Percentiles rank a stretch among this genome's conserved stretches.
These are phyloP conservation scores for Xenopus tropicalis DNA, from an alignment of 2,113 vertebrate genomes.

Conservation along the genomic window DNA sequence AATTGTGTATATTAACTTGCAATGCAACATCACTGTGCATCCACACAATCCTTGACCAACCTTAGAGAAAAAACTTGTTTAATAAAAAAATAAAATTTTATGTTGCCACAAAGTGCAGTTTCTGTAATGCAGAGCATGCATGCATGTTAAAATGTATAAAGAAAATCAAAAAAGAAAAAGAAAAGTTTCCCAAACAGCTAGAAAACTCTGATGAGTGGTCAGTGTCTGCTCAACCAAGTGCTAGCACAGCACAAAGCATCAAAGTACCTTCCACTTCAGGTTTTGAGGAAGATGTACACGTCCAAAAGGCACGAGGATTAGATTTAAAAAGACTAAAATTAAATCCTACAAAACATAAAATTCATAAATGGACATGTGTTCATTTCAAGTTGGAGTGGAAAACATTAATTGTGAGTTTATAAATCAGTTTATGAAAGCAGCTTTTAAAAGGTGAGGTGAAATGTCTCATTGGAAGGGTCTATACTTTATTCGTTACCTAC, in stretches of 20 bases:
- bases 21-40: too few species aligned
- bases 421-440: too few species aligned
- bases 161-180: not conserved
- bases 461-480: too few species aligned
- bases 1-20: too few species aligned
- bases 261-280: slow-evolving; percentile 90
- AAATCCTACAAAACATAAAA: slow-evolving; percentile 88
- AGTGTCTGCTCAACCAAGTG: slow-evolving; percentile 63
- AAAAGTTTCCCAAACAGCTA: slow-evolving; percentile 60
- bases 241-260: slow-evolving; percentile 63
- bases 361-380: slow-evolving; percentile 52
- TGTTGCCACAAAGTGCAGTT: slow-evolving; percentile 31
- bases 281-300: slow-evolving; percentile 79
- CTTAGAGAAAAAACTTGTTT: too few species aligned
- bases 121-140: slow-evolving; percentile 49
- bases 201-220: slow-evolving; percentile 56
- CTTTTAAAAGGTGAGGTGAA: too few species aligned
- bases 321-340: slow-evolving; percentile 99
- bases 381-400: slow-evolving; percentile 16
- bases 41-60: too few species aligned
- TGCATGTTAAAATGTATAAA: slow-evolving; percentile 55
- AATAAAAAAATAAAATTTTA: too few species aligned
- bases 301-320: slow-evolving; percentile 99
- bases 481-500: too few species aligned
- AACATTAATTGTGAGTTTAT: too few species aligned